These are phyloP conservation scores for Morbakka virulenta DNA, from an alignment of 30 jellyfish, hydroid and myxozoan genomes.

Conservation along the genomic window DNA sequence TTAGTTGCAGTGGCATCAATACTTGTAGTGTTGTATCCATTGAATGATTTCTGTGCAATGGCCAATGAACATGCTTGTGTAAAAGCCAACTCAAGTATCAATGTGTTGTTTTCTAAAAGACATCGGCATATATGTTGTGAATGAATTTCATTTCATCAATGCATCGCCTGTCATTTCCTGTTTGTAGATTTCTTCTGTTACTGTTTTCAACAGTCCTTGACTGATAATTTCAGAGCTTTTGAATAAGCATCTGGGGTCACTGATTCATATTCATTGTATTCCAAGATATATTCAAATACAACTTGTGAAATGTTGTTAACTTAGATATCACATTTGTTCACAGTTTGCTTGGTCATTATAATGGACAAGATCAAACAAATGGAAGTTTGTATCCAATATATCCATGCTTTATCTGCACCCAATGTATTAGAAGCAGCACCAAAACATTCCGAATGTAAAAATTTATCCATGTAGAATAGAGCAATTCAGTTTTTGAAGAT, in stretches of 20 bases:
- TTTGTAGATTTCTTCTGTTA: background rate
- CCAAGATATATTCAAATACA: background rate
- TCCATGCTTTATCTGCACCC: constrained; percentile 28
- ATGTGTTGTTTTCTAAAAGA: background rate
- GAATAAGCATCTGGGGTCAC: background rate
- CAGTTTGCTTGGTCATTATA: background rate
- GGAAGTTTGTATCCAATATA: constrained; percentile 29
- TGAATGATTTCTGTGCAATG: background rate
- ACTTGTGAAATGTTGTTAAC: constrained; percentile 19
- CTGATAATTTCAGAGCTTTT: background rate
- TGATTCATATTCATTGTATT: constrained; percentile 1
- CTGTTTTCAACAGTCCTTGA: background rate
- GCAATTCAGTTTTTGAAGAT: background rate
- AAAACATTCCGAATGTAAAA: constrained; percentile 11
- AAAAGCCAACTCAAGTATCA: background rate
- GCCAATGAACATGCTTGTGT: constrained; percentile 7
- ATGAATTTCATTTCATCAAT: background rate
- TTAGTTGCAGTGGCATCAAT: background rate
- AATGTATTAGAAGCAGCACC: constrained; percentile 10
- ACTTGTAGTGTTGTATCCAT: background rate
- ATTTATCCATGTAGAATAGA: constrained; percentile 7
- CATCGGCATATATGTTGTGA: background rate
- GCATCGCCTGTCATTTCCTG: no score
- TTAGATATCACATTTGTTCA: background rate
- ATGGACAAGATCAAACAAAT: background rate